phyloP scores from a whole-genome alignment of 2,888 invertebrate species.

The Axea sp. region DNA sequence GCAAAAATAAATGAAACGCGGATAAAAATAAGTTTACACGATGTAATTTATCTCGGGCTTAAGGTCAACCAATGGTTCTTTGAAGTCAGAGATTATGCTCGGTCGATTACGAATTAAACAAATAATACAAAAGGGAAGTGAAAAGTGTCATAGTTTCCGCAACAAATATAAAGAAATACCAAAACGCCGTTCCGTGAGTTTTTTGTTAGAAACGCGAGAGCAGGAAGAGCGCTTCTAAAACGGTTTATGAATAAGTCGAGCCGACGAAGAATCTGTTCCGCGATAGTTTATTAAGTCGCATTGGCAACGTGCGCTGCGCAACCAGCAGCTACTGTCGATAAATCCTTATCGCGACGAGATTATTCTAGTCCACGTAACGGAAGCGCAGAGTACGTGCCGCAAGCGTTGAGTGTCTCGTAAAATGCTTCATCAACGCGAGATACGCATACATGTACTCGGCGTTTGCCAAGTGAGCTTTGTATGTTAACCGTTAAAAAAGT shows the following conservation, averaged over 20 bases:
- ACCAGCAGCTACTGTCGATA: constrained; percentile 59
- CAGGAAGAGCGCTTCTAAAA: constrained; percentile 1
- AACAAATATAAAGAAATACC: too few species aligned
- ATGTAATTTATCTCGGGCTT: constrained; percentile 21
- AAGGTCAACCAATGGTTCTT: constrained; percentile 26
- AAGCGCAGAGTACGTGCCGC: constrained; percentile 55
- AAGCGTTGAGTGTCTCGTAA: constrained; percentile 58
- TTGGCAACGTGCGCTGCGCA: constrained; percentile 23
- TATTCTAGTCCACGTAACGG: constrained; percentile 64
- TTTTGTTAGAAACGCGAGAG: background rate
- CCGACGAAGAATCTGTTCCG: constrained; percentile 12
- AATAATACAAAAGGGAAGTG: constrained; percentile 1
- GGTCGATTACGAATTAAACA: constrained; percentile 7
- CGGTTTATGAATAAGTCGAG: constrained; percentile 25
- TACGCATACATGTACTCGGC: constrained; percentile 30
- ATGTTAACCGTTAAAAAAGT: constrained; percentile 19
- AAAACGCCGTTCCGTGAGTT: background rate
- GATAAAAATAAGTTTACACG: constrained; percentile 48
- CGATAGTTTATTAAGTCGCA: constrained; percentile 47
- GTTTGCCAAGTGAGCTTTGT: constrained; percentile 25
- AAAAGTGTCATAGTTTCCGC: too few species aligned
- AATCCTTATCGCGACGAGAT: constrained; percentile 63
- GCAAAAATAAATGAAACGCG: constrained; percentile 42
- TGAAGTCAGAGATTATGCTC: constrained; percentile 10
- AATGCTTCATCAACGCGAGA: constrained; percentile 63